Evolutionary conservation across 2,797 vertebrate genomes (phyloP).

Genomic region (Esox lucius): DNA sequence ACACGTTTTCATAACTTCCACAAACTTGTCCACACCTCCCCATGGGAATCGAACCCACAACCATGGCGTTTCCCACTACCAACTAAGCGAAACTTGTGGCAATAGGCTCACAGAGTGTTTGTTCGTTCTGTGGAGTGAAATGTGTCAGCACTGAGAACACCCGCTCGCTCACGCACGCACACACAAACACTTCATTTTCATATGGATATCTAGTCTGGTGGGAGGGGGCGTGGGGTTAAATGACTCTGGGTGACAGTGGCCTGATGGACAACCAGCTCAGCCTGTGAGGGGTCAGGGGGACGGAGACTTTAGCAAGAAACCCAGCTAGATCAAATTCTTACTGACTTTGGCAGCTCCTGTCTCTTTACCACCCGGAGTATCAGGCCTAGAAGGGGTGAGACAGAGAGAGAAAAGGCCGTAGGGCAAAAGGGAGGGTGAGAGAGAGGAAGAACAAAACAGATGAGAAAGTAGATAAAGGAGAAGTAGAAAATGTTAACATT

Average conservation of each 20-base stretch:
- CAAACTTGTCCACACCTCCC: too few species aligned
- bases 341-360: slow-evolving; percentile 99
- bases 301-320: slow-evolving; percentile 87
- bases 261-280: slow-evolving; percentile 77
- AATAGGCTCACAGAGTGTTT: too few species aligned
- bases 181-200: background rate
- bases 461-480: too few species aligned
- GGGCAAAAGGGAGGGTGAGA: background rate
- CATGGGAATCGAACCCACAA: too few species aligned
- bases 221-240: slow-evolving; percentile 1
- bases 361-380: slow-evolving; percentile 94
- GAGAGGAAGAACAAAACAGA: too few species aligned
- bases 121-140: too few species aligned
- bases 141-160: too few species aligned
- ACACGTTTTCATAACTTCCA: too few species aligned
- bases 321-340: slow-evolving; percentile 95
- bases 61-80: too few species aligned
- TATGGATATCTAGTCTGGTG: background rate
- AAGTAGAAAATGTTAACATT: too few species aligned
- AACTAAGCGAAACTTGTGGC: too few species aligned
- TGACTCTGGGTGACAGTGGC: slow-evolving; percentile 52
- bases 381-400: slow-evolving; percentile 74
- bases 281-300: slow-evolving; percentile 83
- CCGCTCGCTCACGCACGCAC: background rate
- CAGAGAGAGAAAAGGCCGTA: background rate